Evolutionary conservation across 2,888 invertebrate genomes (phyloP).

Genomic region (Platypus cylindrus): DNA sequence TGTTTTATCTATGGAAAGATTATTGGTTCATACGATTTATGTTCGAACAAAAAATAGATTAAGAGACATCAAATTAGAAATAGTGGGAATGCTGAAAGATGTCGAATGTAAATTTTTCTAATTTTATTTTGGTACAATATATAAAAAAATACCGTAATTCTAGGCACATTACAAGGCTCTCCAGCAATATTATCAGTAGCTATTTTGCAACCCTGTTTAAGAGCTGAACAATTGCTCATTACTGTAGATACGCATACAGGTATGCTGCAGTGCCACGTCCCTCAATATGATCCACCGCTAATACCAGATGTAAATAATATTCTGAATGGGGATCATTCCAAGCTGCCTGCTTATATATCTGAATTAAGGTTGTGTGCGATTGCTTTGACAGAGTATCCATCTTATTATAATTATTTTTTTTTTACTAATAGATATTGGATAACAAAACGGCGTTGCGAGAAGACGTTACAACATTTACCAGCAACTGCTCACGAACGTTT

Average conservation of each 20-base stretch:
- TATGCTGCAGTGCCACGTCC: slow-evolving; percentile 80
- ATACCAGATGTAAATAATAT: slow-evolving; percentile 71
- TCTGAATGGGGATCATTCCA: slow-evolving; percentile 59
- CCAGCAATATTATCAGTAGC: slow-evolving; percentile 88
- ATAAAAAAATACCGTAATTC: neutral
- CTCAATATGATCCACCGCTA: slow-evolving; percentile 75
- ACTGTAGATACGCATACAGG: slow-evolving; percentile 93
- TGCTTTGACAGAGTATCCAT: no score
- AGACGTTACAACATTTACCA: slow-evolving; percentile 86
- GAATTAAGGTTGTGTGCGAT: slow-evolving; percentile 47
- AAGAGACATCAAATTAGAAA: slow-evolving; percentile 65
- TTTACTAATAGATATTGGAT: slow-evolving; percentile 64
- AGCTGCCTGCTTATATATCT: slow-evolving; percentile 52
- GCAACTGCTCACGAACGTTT: slow-evolving; percentile 77
- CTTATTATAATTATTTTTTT: neutral
- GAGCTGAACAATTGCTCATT: slow-evolving; percentile 83
- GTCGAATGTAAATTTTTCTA: slow-evolving; percentile 49
- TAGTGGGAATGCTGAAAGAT: slow-evolving; percentile 57
- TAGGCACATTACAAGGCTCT: slow-evolving; percentile 78
- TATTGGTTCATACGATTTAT: slow-evolving; percentile 90
- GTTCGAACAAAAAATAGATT: slow-evolving; percentile 77
- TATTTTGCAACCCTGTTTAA: slow-evolving; percentile 75
- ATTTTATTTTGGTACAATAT: slow-evolving; percentile 1
- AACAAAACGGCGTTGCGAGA: slow-evolving; percentile 83
- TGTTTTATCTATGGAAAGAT: slow-evolving; percentile 86